A percentile compares a stretch with the other conserved stretches of the same genome.
Conservation (phyloP, 2,888 invertebrate genomes). For the Pherbina coryleti region DNA sequence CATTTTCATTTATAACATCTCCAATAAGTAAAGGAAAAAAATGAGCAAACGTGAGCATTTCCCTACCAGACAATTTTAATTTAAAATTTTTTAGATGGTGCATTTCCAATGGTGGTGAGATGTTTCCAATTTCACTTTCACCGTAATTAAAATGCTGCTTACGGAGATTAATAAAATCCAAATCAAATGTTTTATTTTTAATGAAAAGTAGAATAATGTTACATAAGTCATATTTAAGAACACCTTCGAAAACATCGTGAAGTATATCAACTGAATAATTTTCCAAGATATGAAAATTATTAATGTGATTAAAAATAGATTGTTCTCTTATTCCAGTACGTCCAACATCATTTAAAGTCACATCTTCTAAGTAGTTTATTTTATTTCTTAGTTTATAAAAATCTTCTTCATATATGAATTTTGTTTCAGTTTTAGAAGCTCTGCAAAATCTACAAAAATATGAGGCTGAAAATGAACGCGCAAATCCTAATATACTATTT, state of each 20-base stretch:
- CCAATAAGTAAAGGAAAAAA: conserved; percentile 12
- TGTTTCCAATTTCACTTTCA: conserved; percentile 30
- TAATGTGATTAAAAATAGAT: conserved; percentile 17
- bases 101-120: background rate
- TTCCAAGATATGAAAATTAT: conserved; percentile 24
- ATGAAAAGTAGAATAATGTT: conserved; percentile 17
- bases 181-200: conserved; percentile 21
- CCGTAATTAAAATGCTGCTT: conserved; percentile 29
- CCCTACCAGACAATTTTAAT: background rate
- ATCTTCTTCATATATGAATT: conserved; percentile 4
- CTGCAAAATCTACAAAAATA: conserved; percentile 18
- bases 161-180: conserved; percentile 22
- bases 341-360: background rate
- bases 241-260: conserved; percentile 34
- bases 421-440: background rate
- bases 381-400: background rate
- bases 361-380: conserved; percentile 11
- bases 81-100: background rate
- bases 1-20: background rate
- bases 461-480: conserved; percentile 7
- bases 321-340: background rate
- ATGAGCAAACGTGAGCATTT: conserved; percentile 24
- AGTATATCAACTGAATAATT: conserved; percentile 34
- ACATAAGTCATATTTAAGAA: conserved; percentile 27
- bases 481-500: conserved; percentile 5